phyloP scores from a whole-genome alignment of 2,797 vertebrate species.

The Leptatherina wallacei region DNA sequence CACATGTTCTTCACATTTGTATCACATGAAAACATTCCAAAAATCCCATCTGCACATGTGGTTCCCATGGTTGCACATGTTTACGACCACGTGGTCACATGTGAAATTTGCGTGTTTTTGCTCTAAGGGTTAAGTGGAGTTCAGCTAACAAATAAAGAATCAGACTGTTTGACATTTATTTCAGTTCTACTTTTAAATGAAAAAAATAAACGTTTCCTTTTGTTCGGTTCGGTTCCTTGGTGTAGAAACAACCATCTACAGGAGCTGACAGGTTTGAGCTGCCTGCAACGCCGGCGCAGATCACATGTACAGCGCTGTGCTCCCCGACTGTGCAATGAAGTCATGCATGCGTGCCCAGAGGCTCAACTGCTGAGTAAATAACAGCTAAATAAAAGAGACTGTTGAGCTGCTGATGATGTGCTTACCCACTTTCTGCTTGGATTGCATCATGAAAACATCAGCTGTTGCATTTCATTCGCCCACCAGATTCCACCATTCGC shows the following conservation, averaged over 20 bases:
- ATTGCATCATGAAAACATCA: constrained; percentile 73
- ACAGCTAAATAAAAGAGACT: constrained; percentile 40
- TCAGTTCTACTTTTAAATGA: background rate
- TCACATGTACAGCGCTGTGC: constrained; percentile 2
- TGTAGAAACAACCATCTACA: background rate
- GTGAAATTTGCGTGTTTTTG: too few species aligned
- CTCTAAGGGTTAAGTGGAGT: too few species aligned
- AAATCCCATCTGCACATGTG: too few species aligned
- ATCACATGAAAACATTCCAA: too few species aligned
- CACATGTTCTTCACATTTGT: too few species aligned
- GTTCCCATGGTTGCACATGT: too few species aligned
- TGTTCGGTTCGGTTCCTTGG: background rate
- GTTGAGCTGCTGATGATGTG: constrained; percentile 40
- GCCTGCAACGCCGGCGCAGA: constrained; percentile 5
- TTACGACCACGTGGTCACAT: too few species aligned
- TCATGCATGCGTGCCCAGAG: constrained; percentile 38
- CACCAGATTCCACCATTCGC: constrained; percentile 36
- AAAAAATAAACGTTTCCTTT: background rate
- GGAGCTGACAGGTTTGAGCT: constrained; percentile 16
- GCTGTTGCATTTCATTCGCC: constrained; percentile 57
- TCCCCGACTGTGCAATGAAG: constrained; percentile 11
- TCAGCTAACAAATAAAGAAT: constrained; percentile 35
- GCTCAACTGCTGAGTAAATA: constrained; percentile 56
- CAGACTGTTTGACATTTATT: background rate
- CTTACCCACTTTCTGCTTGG: constrained; percentile 56